A percentile compares a stretch with the other conserved stretches of the same genome.
phyloP scores from a whole-genome alignment of 2,797 vertebrate species.

The Buceros bicornis region DNA sequence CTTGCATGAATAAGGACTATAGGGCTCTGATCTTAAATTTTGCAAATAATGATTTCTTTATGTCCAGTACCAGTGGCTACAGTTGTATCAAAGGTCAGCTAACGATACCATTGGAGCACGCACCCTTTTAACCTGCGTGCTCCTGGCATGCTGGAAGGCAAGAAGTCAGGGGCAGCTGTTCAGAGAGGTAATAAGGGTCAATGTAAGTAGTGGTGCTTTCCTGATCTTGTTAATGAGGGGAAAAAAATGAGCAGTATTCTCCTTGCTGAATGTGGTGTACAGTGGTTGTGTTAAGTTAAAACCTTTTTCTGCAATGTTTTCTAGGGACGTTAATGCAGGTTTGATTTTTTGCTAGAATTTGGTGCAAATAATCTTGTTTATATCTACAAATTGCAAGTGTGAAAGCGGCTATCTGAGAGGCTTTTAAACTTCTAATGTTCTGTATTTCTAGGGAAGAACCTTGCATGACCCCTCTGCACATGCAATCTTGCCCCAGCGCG shows the following conservation, averaged over 20 bases:
- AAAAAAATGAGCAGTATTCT: not conserved
- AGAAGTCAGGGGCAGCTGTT: not conserved
- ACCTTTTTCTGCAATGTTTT: not conserved
- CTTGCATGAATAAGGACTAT: not conserved
- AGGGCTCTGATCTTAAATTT: slow-evolving; percentile 39
- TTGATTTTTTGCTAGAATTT: not conserved
- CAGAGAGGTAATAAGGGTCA: not conserved
- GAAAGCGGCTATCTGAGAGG: not conserved
- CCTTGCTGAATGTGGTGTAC: not conserved
- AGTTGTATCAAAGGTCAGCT: slow-evolving; percentile 7
- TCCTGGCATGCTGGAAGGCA: not conserved
- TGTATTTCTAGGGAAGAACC: not conserved
- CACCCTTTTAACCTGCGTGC: slow-evolving; percentile 9
- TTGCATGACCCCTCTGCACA: not conserved
- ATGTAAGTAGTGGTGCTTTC: not conserved
- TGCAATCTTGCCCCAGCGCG: not conserved
- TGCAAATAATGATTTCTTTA: not conserved
- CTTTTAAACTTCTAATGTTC: not conserved
- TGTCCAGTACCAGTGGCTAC: not conserved
- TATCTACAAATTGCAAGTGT: not conserved
- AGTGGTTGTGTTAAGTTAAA: not conserved
- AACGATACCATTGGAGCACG: not conserved
- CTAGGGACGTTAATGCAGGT: not conserved
- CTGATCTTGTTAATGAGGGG: not conserved
- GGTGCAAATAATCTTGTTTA: not conserved